Conservation (phyloP, 2,797 vertebrate genomes). For the Melanotaenia parkinsoni region DNA sequence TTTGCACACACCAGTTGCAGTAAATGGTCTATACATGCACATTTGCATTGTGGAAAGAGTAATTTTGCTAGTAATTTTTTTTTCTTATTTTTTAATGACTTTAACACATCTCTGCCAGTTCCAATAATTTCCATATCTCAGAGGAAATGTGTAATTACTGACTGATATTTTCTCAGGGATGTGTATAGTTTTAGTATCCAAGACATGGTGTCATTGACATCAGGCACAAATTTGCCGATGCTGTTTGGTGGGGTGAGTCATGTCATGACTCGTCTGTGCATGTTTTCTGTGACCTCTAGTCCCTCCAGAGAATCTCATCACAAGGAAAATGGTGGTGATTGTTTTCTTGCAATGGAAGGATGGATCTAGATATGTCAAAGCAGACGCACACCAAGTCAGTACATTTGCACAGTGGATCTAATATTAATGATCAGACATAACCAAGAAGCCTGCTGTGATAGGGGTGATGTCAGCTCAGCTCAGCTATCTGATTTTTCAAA, state of each 20-base stretch:
- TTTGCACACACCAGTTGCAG: conserved; percentile 56
- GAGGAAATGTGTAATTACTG: conserved; percentile 66
- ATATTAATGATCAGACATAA: conserved; percentile 59
- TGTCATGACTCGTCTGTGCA: conserved; percentile 70
- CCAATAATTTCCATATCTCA: conserved; percentile 70
- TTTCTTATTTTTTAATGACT: conserved; percentile 29
- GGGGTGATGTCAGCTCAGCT: conserved; percentile 33
- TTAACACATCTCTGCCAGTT: conserved; percentile 30
- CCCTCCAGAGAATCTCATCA: conserved; percentile 75
- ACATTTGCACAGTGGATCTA: conserved; percentile 47
- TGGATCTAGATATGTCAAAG: conserved; percentile 66
- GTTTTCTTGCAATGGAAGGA: conserved; percentile 63
- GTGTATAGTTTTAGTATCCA: conserved; percentile 59
- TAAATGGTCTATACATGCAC: conserved; percentile 46
- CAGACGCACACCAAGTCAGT: conserved; percentile 40
- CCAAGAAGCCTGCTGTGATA: conserved; percentile 15
- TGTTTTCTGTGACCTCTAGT: conserved; percentile 66
- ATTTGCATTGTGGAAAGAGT: conserved; percentile 31
- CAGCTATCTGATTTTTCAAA: conserved; percentile 24
- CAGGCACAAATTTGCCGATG: conserved; percentile 67
- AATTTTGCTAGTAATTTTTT: conserved; percentile 2
- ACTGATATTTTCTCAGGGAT: conserved; percentile 70
- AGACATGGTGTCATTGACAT: conserved; percentile 76
- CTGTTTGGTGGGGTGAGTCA: conserved; percentile 67
- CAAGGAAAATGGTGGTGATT: conserved; percentile 64